Base-by-base conservation (phyloP, 2,113 vertebrate genomes). In the Macaca mulatta region DNA sequence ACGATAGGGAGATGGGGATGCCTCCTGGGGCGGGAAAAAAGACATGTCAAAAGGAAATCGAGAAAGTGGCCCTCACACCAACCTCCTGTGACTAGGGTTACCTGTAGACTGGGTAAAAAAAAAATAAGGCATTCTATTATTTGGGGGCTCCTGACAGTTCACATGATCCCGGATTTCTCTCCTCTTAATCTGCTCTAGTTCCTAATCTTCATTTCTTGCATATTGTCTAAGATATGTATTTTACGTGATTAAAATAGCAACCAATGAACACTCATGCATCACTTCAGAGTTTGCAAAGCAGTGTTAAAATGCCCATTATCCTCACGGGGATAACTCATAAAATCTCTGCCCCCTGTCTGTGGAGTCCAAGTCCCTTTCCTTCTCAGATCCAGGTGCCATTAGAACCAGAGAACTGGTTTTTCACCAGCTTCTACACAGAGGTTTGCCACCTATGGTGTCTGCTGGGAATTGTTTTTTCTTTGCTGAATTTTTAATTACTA, bases 191-290 rank as follows among this genome's bases (percentile, higher is more conserved):
- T 67, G 16, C 38, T 50, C 43, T 55, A 45, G 40, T 38, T 72
- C 43, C 14, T 50, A 40, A 50, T 6, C 23, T 43, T 78, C 32
- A 38, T 69, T 87, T 77, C 57, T 72, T 95, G 70, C 38, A 18
- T 87, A 57, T 78, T 74, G 83, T 67, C 69, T 79, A 77, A 93
- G n/a, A 57, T 1, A 10, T 14, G 38, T 57, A 64, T 38, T 90
- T 90, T 83, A 84, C 25, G 52, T 50, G 55, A 70, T 20, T 30
- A 38, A 93, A 78, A 79, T 20, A 95, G 61, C 52, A 79, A 23
- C 50, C 67, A 3, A 67, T 32, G 59, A 9, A 74, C 25, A 69
- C 55, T 74, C 74, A 81, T 13, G 75, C 3, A 30, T 64, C 69
- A 72, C 45, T 80, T 57, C 22, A 18, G 72, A 89, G 17, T 92